Evolutionary conservation across 2,888 invertebrate species (phyloP).

Genomic region (Chloroclystis v-ata): DNA sequence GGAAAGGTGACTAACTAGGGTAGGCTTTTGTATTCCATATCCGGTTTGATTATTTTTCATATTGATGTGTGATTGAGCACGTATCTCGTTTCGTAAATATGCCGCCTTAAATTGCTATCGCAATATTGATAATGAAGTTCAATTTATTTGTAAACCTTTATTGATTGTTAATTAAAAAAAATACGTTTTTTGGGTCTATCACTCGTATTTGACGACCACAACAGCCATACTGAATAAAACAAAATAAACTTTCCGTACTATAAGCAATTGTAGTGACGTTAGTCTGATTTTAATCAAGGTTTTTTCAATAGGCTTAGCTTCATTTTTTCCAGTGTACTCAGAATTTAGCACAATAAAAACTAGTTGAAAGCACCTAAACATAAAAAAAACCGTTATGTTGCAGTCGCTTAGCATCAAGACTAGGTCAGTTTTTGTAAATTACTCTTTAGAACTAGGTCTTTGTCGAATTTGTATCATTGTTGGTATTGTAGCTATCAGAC

Average conservation of each 20-base stretch:
- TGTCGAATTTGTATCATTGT: constrained; percentile 12
- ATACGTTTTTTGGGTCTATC: too few species aligned
- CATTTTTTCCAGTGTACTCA: too few species aligned
- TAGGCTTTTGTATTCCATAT: constrained; percentile 6
- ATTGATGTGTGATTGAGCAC: constrained; percentile 9
- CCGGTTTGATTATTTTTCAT: constrained; percentile 10
- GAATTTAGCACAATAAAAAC: constrained; percentile 49
- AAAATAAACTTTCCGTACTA: too few species aligned
- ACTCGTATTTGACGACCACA: too few species aligned
- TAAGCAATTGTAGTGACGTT: too few species aligned
- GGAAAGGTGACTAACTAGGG: background rate
- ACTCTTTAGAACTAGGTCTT: constrained; percentile 22
- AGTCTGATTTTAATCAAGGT: too few species aligned
- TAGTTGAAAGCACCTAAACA: constrained; percentile 54
- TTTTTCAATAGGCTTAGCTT: too few species aligned
- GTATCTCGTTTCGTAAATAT: constrained; percentile 1
- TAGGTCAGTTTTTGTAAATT: constrained; percentile 71
- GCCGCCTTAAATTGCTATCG: too few species aligned
- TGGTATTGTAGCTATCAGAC: background rate
- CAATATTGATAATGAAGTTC: too few species aligned
- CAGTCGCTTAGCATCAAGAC: constrained; percentile 69
- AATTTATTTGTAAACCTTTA: background rate
- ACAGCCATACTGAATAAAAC: too few species aligned
- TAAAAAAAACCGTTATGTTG: constrained; percentile 72
- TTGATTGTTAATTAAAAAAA: too few species aligned